These are phyloP conservation scores for Lagopus muta DNA, from an alignment of 2,113 vertebrate genomes.

Conservation along the genomic window DNA sequence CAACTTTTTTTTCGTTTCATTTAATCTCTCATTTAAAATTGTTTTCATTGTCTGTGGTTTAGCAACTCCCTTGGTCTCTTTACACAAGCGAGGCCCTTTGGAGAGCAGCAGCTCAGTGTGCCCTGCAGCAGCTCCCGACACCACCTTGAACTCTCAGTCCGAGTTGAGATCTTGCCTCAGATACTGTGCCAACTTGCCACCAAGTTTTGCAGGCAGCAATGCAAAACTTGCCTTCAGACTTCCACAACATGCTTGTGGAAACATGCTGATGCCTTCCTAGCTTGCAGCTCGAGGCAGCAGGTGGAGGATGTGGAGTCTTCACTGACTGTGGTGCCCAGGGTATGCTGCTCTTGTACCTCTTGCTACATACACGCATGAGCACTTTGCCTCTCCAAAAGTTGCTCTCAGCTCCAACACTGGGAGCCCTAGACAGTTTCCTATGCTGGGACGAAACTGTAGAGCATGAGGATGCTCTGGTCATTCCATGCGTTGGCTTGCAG, in stretches of 20 bases:
- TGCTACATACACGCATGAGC: not conserved
- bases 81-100: conserved; percentile 40
- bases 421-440: not conserved
- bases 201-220: not conserved
- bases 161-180: not conserved
- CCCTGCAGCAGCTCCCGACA: conserved; percentile 7
- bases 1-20: conserved; percentile 53
- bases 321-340: not conserved
- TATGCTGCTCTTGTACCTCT: not conserved
- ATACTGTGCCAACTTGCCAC: not conserved
- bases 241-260: not conserved
- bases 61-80: conserved; percentile 33
- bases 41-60: conserved; percentile 59
- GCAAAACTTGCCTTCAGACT: not conserved
- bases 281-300: not conserved
- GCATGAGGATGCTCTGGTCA: not conserved
- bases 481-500: not conserved
- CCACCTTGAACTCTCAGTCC: not conserved
- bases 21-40: conserved; percentile 63
- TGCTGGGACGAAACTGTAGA: not conserved
- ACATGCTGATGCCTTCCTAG: not conserved
- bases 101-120: conserved; percentile 1
- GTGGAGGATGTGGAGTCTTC: not conserved
- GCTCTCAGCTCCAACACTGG: not conserved
- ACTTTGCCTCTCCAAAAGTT: not conserved